Evolutionary conservation across 2,888 invertebrate species (phyloP).

Genomic region (Colletes collaris): DNA sequence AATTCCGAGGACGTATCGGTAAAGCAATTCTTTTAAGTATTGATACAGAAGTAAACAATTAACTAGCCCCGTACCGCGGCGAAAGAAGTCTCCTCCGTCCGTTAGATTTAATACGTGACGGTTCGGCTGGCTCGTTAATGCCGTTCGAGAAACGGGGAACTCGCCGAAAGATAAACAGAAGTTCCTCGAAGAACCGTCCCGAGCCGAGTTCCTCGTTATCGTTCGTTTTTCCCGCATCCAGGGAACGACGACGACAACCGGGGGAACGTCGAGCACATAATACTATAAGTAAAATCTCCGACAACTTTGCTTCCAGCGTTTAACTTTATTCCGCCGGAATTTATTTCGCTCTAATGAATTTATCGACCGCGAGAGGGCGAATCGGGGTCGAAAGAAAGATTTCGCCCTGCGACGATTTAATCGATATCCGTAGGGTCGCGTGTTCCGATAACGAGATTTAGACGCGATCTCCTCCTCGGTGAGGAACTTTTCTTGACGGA

Average conservation of each 20-base stretch:
- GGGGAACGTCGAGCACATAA: slow-evolving; percentile 14
- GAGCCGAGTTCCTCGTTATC: slow-evolving; percentile 17
- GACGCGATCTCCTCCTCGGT: too few relatives aligned
- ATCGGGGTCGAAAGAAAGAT: too few relatives aligned
- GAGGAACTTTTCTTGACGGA: too few relatives aligned
- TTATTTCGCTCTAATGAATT: slow-evolving; percentile 22
- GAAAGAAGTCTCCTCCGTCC: too few relatives aligned
- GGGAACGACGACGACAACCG: slow-evolving; percentile 3
- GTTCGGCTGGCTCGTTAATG: too few relatives aligned
- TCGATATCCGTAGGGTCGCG: not conserved
- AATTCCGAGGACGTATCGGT: too few relatives aligned
- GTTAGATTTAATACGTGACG: too few relatives aligned
- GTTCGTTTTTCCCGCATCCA: slow-evolving; percentile 17
- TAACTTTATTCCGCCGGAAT: slow-evolving; percentile 26
- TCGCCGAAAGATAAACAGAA: slow-evolving; percentile 16
- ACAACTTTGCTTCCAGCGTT: slow-evolving; percentile 7
- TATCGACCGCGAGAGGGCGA: slow-evolving; percentile 12
- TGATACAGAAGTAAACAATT: too few relatives aligned
- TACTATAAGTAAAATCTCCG: slow-evolving; percentile 15
- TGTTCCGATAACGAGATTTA: too few relatives aligned
- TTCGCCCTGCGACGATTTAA: not conserved
- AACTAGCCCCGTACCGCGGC: too few relatives aligned
- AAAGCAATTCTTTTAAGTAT: too few relatives aligned
- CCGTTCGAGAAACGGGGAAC: not conserved
- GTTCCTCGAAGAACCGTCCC: slow-evolving; percentile 1